Evolutionary conservation across 2,113 vertebrate genomes (phyloP), one percentile per base, ranked within the genome.

Genomic region (Spheniscus mendiculus): DNA sequence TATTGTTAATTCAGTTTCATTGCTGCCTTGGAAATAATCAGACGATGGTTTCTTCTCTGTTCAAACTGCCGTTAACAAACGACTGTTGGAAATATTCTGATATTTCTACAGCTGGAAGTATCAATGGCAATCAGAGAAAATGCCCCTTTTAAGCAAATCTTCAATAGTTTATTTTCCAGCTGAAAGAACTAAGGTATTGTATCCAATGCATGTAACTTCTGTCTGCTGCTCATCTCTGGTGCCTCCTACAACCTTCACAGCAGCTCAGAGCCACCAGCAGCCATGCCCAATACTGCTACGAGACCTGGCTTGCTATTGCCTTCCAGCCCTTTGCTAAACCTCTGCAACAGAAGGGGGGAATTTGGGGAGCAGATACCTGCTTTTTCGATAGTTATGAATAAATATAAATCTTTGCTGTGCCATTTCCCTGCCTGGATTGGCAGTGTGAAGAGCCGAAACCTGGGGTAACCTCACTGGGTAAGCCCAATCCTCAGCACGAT

Each of bases 11-110:
- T 91, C 16, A 4, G 12, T 85, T 78, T 76, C 36, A 49, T 49
- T 85, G 30, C 81, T 82, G 56, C 73, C 81, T 95, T 59, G 49
- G 78, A 91, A 94, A 85, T 71, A 55, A 65, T 67, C 49, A 44
- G 52, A 15, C 0, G 0, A 82, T 25, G 36, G 5, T 76, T 87
- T 55, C 71, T 76, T 58, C 52, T 87, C 50, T 45, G 82, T 87
- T 52, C 40, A 52, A 87, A 63, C 19, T 53, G 62, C 90, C 5
- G 0, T 78, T 47, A 95, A 76, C 65, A 88, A 93, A 83, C 49
- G 67, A 56, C 32, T 27, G 36, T 15, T 85, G 87, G 87, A 72
- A 91, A 52, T 52, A 65, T 0, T 21, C 59, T 63, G 50, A 16
- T 80, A 44, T 56, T 92, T 85, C 79, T 89, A 26, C 45, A 92